Base-by-base conservation (phyloP, 2,888 invertebrate genomes). In the Leptinotarsa peninsularis region DNA sequence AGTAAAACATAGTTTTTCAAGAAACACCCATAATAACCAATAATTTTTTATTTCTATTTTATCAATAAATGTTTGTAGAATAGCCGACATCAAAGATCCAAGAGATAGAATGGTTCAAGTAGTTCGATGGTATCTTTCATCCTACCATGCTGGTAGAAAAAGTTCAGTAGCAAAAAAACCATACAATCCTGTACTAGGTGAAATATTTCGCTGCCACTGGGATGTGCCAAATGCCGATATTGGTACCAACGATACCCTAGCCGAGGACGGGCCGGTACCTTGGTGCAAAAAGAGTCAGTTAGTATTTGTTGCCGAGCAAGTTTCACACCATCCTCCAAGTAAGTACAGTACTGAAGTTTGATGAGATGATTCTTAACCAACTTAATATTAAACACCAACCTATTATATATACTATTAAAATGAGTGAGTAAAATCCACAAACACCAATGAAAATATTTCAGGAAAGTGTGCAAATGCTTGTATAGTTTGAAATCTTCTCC, bases 251-350 rank as follows among this genome's bases (percentile, higher is more conserved):
- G 96, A 89, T 89, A 92, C 86, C 74, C 69, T 80, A 33, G 93
- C 93, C 14, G 89, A 90, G 14, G 96, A 96, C 84, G 97, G 97
- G 0, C 98, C 98, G 1, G 93, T 98, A 58, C 96, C 97, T 0
- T 98, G 98, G 96, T 96, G 96, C 82, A 92, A 91, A 13, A 92
- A 93, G 66, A 93, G 96, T 89, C 96, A 98, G 87, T 90, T 99
- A 14, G 93, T 95, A 10, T 99, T 99, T 89, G 93, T 99, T 68
- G 97, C 99, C 4, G 99, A 99, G 87, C 99, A 99, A 90, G 98
- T 99, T 15, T 99, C 98, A 13, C 99, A 99, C 90, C 99, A 99
- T 90, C 99, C 99, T 66, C 99, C 99, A 80, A 96, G 96, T 95
- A 90, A 89, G 88, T 74, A 71, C 14, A 14, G 2, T 58, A 4